phyloP scores from a whole-genome alignment of 1,140 invertebrate genomes.

The Bombus superbus region DNA sequence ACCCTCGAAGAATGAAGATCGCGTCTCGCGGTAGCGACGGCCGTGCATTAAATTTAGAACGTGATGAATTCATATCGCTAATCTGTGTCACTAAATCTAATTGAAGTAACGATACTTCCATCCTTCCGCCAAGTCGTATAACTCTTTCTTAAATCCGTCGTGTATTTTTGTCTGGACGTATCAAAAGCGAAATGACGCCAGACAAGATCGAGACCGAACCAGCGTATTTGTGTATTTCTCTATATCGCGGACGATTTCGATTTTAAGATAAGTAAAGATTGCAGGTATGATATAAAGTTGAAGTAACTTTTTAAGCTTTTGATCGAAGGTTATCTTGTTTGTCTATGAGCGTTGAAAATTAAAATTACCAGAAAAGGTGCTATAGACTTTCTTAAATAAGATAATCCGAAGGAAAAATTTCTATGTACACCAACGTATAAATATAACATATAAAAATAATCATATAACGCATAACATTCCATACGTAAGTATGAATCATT shows the following conservation, averaged over 20 bases:
- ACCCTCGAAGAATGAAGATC: background rate
- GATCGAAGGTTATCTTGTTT: background rate
- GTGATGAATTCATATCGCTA: constrained; percentile 55
- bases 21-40: background rate
- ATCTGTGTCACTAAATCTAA: constrained; percentile 58
- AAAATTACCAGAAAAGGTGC: background rate
- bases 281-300: background rate
- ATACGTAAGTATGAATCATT: background rate
- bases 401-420: background rate
- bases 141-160: constrained; percentile 9
- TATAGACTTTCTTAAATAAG: background rate
- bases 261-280: background rate
- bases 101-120: constrained; percentile 45
- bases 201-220: constrained; percentile 4
- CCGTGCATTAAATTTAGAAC: constrained; percentile 59
- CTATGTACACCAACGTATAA: background rate
- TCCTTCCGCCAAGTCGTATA: no score
- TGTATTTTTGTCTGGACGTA: constrained; percentile 42
- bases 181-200: background rate
- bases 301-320: background rate
- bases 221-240: background rate
- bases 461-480: background rate
- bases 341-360: background rate
- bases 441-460: background rate
- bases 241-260: background rate